A percentile compares a stretch with the other conserved stretches of the same genome.
phyloP scores from a whole-genome alignment of 1,140 invertebrate genomes.

The Drosophila auraria region DNA sequence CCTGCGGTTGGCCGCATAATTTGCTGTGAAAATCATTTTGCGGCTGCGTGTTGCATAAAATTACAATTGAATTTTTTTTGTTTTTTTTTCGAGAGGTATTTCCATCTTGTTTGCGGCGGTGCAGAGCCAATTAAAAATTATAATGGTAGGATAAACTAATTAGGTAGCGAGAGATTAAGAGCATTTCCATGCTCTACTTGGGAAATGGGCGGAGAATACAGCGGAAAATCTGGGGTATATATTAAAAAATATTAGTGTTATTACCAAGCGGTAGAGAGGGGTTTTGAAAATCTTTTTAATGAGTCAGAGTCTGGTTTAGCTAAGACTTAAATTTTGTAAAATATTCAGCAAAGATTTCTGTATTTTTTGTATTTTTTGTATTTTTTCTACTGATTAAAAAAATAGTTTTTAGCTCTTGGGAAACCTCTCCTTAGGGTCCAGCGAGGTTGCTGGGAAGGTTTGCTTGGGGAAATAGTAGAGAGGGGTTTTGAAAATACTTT shows the following conservation, averaged over 20 bases:
- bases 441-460: background rate
- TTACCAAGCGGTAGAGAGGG: background rate
- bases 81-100: background rate
- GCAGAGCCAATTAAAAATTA: conserved; percentile 67
- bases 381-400: background rate
- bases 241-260: background rate
- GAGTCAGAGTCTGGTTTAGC: too few species aligned
- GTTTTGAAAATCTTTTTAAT: background rate
- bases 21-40: conserved; percentile 80
- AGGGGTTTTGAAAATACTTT: too few species aligned
- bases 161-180: conserved; percentile 46
- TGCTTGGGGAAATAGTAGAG: background rate
- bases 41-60: conserved; percentile 80
- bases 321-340: background rate
- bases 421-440: background rate
- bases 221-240: background rate
- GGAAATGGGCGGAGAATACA: conserved; percentile 6
- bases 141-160: conserved; percentile 57
- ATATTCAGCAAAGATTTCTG: background rate
- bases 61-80: conserved; percentile 67
- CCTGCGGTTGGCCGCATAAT: conserved; percentile 80
- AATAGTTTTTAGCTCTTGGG: background rate
- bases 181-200: conserved; percentile 51
- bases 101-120: conserved; percentile 38
- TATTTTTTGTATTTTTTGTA: too few species aligned